phyloP scores from a whole-genome alignment of 2,113 vertebrate species.

The Rhea pennata region DNA sequence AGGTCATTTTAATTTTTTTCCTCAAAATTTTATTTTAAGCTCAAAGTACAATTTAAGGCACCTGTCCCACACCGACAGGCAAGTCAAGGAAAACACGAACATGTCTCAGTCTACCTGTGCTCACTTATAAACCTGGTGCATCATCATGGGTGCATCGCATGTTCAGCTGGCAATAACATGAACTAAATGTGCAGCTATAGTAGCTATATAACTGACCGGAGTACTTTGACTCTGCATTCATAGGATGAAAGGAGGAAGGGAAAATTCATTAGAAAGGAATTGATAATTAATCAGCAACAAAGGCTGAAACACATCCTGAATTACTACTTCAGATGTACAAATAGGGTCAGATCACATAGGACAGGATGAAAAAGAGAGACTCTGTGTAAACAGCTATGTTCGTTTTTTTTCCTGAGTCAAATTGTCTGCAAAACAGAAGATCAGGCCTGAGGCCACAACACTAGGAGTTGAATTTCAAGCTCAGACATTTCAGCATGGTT shows the following conservation, averaged over 20 bases:
- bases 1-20: neutral
- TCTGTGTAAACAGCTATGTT: neutral
- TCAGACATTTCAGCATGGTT: constrained; percentile 14
- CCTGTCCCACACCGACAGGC: neutral
- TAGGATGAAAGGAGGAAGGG: neutral
- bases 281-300: neutral
- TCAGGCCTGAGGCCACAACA: neutral
- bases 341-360: neutral
- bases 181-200: neutral
- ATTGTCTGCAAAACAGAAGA: neutral
- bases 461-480: constrained; percentile 10
- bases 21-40: neutral
- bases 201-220: neutral
- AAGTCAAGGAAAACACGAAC: neutral
- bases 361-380: neutral
- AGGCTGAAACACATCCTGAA: neutral
- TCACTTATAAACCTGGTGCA: neutral
- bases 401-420: neutral
- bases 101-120: neutral
- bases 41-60: neutral
- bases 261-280: neutral
- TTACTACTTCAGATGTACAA: neutral
- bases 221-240: neutral
- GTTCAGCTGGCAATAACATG: neutral
- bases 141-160: fast-evolving